Percentiles rank a stretch among this genome's conserved stretches.
phyloP scores from a whole-genome alignment of 1,140 invertebrate species.

The Drosophila pruinosa region DNA sequence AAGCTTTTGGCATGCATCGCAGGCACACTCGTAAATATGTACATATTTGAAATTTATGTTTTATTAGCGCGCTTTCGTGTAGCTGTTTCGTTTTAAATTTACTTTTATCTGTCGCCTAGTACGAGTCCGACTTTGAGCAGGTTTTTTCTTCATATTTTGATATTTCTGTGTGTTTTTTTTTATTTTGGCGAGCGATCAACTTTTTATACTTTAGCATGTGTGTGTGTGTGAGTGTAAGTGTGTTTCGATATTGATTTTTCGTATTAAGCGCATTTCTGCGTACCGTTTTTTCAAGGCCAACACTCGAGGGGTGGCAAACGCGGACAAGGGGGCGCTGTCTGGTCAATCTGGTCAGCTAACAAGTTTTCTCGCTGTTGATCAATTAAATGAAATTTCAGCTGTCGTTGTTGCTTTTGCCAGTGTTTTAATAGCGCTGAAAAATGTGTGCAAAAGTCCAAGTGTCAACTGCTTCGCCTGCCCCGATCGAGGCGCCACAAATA shows the following conservation, averaged over 20 bases:
- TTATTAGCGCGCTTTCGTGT: constrained; percentile 55
- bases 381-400: constrained; percentile 56
- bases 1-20: constrained; percentile 10
- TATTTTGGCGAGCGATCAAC: constrained; percentile 30
- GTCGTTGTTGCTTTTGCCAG: constrained; percentile 23
- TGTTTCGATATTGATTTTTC: constrained; percentile 77
- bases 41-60: constrained; percentile 39
- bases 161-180: background rate
- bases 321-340: background rate
- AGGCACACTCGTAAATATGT: background rate
- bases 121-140: constrained; percentile 39
- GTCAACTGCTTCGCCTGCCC: constrained; percentile 47
- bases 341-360: constrained; percentile 56
- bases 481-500: constrained; percentile 29
- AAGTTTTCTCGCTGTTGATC: constrained; percentile 55
- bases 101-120: constrained; percentile 54
- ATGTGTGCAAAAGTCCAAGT: constrained; percentile 67
- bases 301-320: constrained; percentile 34
- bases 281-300: constrained; percentile 76
- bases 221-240: constrained; percentile 38
- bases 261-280: constrained; percentile 80
- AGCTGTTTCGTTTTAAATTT: constrained; percentile 42
- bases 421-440: constrained; percentile 40
- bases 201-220: constrained; percentile 33
- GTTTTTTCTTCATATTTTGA: constrained; percentile 29